These are phyloP conservation scores for Coelopa pilipes DNA, from an alignment of 2,888 invertebrate genomes.

Conservation along the genomic window DNA sequence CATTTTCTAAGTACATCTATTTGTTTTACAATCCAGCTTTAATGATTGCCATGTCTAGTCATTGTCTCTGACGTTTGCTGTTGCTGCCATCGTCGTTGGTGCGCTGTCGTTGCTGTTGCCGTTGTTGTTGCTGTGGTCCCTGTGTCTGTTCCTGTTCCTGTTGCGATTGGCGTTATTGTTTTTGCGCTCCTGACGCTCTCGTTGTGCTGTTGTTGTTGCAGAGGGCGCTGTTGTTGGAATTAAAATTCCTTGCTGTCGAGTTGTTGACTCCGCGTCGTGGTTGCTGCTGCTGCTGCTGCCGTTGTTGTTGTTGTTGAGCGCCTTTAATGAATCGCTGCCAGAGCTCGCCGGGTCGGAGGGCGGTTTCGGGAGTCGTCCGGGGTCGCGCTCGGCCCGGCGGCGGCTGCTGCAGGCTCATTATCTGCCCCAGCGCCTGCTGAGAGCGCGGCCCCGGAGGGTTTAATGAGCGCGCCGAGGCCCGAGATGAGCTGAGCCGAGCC, in stretches of 20 bases:
- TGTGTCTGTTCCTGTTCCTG: conserved; percentile 42
- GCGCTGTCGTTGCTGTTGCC: conserved; percentile 32
- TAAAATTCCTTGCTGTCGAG: conserved; percentile 15
- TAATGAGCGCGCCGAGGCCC: too few species aligned
- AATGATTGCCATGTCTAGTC: conserved; percentile 44
- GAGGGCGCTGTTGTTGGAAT: conserved; percentile 24
- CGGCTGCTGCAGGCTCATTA: too few species aligned
- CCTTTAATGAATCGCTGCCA: conserved; percentile 35
- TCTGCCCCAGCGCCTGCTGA: too few species aligned
- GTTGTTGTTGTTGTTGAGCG: too few species aligned
- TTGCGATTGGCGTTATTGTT: conserved; percentile 27
- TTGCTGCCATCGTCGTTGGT: conserved; percentile 12
- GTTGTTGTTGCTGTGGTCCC: conserved; percentile 34
- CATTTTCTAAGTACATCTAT: conserved; percentile 39
- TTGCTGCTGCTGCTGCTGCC: conserved; percentile 27
- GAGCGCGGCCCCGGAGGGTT: too few species aligned
- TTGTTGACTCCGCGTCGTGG: not conserved
- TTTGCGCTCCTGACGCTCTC: conserved; percentile 33
- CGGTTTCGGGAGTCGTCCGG: not conserved
- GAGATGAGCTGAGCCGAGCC: too few species aligned
- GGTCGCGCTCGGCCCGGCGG: not conserved
- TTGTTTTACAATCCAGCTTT: conserved; percentile 48
- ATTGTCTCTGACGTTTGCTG: conserved; percentile 33
- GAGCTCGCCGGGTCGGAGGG: not conserved
- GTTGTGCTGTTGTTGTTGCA: too few species aligned